Percentiles rank a stretch among this genome's conserved stretches.
Conservation (phyloP, 2,113 vertebrate genomes). For the Notothenia coriiceps region DNA sequence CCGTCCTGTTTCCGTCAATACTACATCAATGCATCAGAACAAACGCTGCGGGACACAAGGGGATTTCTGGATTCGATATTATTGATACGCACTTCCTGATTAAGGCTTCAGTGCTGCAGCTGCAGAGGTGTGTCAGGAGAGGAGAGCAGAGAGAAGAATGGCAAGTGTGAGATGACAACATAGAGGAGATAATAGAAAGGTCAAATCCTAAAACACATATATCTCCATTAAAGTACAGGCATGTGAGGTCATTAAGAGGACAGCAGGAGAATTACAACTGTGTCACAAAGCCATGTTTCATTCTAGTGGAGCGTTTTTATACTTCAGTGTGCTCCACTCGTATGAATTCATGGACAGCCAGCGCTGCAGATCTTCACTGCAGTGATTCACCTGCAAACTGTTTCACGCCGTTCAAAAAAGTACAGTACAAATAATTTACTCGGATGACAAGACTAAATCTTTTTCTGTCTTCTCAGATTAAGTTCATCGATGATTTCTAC, state of each 20-base stretch:
- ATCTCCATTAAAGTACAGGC: constrained; percentile 35
- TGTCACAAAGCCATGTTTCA: constrained; percentile 37
- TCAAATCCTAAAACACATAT: constrained; percentile 42
- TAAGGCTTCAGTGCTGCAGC: constrained; percentile 61
- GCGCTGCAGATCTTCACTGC: constrained; percentile 2
- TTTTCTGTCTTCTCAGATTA: background rate
- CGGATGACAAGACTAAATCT: background rate
- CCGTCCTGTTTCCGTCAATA: constrained; percentile 75
- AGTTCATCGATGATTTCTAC: background rate
- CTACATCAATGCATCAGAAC: constrained; percentile 80
- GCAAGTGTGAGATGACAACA: constrained; percentile 28
- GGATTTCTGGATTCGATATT: constrained; percentile 72
- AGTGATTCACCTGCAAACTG: constrained; percentile 14
- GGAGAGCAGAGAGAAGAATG: constrained; percentile 7
- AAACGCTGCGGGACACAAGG: constrained; percentile 63
- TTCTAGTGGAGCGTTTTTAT: constrained; percentile 31
- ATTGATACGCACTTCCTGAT: constrained; percentile 74
- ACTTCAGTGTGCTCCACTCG: constrained; percentile 24
- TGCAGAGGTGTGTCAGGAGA: constrained; percentile 27
- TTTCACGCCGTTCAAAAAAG: constrained; percentile 24
- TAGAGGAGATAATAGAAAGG: constrained; percentile 47
- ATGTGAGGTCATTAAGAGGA: constrained; percentile 39
- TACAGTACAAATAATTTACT: constrained; percentile 6
- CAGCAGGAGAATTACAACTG: constrained; percentile 31
- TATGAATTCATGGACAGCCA: constrained; percentile 22